Conservation (phyloP, 2,888 invertebrate genomes). For the Cryptus armator region DNA sequence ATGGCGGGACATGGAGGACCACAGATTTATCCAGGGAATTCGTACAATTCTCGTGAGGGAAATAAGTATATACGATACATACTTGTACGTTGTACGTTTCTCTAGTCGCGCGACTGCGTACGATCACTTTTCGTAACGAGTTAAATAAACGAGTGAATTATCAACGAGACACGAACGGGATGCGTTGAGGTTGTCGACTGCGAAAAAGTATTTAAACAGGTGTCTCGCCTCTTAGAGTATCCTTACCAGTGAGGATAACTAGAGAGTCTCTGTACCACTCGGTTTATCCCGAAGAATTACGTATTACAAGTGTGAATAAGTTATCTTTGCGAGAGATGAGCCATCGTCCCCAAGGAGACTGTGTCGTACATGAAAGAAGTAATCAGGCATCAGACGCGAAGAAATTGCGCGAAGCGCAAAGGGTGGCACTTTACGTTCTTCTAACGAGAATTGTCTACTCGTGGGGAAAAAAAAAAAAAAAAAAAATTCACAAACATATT, state of each 20-base stretch:
- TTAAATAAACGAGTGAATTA: conserved; percentile 56
- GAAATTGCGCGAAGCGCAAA: conserved; percentile 18
- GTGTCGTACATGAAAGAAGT: conserved; percentile 23
- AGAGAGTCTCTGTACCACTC: not conserved
- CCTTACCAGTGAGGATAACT: not conserved
- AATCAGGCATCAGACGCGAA: conserved; percentile 2
- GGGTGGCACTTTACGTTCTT: conserved; percentile 12
- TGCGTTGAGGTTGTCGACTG: not conserved
- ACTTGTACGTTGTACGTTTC: not conserved
- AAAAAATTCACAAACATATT: not conserved
- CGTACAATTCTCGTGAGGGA: not conserved
- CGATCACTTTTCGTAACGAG: conserved; percentile 45
- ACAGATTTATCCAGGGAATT: not conserved
- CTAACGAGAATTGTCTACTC: conserved; percentile 44
- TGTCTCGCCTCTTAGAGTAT: conserved; percentile 11
- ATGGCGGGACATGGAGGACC: not conserved
- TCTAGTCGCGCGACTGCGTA: not conserved
- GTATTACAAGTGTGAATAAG: conserved; percentile 40
- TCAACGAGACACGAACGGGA: not conserved
- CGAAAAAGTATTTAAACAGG: conserved; percentile 50
- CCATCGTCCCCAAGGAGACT: conserved; percentile 43
- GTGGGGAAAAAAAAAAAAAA: not conserved
- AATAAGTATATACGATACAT: not conserved
- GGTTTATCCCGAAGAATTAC: conserved; percentile 13
- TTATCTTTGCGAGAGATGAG: conserved; percentile 35